Percentiles rank a stretch among this genome's conserved stretches.
Conservation (phyloP, 2,113 vertebrate genomes). For the Phainopepla nitens region DNA sequence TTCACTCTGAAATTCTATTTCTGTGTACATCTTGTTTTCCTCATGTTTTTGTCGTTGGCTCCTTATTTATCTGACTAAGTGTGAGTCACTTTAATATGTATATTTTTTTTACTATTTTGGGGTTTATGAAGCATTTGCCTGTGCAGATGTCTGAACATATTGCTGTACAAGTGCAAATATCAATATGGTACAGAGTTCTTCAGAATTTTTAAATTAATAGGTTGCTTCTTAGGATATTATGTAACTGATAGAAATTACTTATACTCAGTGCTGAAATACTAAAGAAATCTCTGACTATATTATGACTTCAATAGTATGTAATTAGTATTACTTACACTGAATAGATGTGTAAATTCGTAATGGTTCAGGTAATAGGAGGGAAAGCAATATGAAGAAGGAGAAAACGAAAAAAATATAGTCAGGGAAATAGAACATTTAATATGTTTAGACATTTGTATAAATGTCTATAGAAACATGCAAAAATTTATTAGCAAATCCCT, state of each 20-base stretch:
- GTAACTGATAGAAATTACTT: neutral
- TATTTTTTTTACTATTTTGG: neutral
- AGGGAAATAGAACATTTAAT: neutral
- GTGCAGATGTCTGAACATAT: conserved; percentile 50
- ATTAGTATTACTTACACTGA: neutral
- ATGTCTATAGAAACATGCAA: no score
- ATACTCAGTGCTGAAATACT: neutral
- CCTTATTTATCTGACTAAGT: neutral
- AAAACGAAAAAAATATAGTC: neutral
- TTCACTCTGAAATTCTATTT: neutral
- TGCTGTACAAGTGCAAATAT: neutral
- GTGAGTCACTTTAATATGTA: neutral
- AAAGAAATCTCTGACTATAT: neutral
- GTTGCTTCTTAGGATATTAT: neutral
- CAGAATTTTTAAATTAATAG: neutral
- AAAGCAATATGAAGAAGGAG: neutral
- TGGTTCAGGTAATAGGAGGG: neutral
- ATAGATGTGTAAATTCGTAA: neutral
- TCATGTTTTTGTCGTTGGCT: neutral
- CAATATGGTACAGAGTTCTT: neutral
- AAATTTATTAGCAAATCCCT: neutral
- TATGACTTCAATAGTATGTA: neutral
- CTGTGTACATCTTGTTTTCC: neutral
- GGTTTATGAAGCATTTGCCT: conserved; percentile 15
- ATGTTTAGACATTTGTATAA: neutral